phyloP scores from a whole-genome alignment of 1,140 invertebrate species.

The Arctopsyche grandis region DNA sequence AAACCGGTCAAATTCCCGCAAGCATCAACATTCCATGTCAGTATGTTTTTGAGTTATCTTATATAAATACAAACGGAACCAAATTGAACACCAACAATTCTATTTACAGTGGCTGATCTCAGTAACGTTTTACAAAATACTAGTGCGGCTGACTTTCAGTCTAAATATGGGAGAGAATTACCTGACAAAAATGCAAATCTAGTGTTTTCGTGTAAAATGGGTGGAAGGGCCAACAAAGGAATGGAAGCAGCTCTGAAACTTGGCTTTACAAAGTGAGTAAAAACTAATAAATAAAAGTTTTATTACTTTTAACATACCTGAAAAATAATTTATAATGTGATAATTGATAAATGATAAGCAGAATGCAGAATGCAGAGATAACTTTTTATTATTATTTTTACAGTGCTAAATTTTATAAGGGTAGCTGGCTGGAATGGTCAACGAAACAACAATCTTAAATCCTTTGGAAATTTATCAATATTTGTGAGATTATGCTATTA shows the following conservation, averaged over 20 bases:
- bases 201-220: constrained; percentile 68
- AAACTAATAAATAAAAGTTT: constrained; percentile 23
- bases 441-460: constrained; percentile 56
- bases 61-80: neutral
- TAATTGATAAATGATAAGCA: neutral
- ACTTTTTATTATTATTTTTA: constrained; percentile 64
- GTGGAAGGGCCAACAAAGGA: constrained; percentile 66
- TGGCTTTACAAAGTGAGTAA: constrained; percentile 66
- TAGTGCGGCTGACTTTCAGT: constrained; percentile 64
- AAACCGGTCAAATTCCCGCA: constrained; percentile 73
- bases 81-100: constrained; percentile 17
- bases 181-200: constrained; percentile 63
- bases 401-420: constrained; percentile 88
- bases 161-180: constrained; percentile 63
- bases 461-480: neutral
- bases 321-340: constrained; percentile 13
- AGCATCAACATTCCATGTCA: constrained; percentile 78
- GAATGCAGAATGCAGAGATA: neutral
- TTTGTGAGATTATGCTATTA: neutral
- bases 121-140: constrained; percentile 61
- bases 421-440: constrained; percentile 86
- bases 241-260: constrained; percentile 63
- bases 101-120: constrained; percentile 63
- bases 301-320: constrained; percentile 7
- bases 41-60: constrained; percentile 49